phyloP scores from a whole-genome alignment of 2,888 invertebrate genomes.

The Drosophila mayaguana region DNA sequence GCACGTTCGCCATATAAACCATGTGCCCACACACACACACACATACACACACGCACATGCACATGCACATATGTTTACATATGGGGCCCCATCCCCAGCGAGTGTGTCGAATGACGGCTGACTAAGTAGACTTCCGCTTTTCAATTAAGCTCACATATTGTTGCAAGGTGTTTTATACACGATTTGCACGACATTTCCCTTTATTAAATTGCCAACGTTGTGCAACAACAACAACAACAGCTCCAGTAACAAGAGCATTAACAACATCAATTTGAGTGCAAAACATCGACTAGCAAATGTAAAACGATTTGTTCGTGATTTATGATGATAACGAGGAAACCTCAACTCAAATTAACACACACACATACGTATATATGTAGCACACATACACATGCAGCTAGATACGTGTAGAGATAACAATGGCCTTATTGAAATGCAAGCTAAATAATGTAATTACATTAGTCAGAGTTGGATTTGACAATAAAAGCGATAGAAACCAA shows the following conservation, averaged over 20 bases:
- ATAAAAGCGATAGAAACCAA: not conserved
- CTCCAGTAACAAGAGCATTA: constrained; percentile 13
- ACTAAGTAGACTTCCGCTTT: constrained; percentile 80
- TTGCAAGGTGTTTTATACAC: constrained; percentile 78
- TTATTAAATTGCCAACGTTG: constrained; percentile 65
- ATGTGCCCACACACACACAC: constrained; percentile 30
- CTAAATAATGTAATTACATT: not conserved
- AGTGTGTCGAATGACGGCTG: constrained; percentile 53
- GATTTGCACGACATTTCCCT: constrained; percentile 75
- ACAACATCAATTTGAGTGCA: constrained; percentile 23
- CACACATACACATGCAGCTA: not conserved
- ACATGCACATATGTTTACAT: constrained; percentile 13
- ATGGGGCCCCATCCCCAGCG: not conserved
- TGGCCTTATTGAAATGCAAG: not conserved
- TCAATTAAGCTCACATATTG: constrained; percentile 78
- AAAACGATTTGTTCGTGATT: constrained; percentile 15
- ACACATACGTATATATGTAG: not conserved
- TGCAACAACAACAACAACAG: constrained; percentile 20
- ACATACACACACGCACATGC: constrained; percentile 1
- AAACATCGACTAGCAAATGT: constrained; percentile 13
- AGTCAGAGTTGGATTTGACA: not conserved
- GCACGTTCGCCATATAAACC: constrained; percentile 77
- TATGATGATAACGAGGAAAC: not conserved
- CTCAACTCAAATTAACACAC: constrained; percentile 4
- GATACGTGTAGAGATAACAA: not conserved